Conservation (phyloP, 2,888 invertebrate species). For the Mythimna lalbum region DNA sequence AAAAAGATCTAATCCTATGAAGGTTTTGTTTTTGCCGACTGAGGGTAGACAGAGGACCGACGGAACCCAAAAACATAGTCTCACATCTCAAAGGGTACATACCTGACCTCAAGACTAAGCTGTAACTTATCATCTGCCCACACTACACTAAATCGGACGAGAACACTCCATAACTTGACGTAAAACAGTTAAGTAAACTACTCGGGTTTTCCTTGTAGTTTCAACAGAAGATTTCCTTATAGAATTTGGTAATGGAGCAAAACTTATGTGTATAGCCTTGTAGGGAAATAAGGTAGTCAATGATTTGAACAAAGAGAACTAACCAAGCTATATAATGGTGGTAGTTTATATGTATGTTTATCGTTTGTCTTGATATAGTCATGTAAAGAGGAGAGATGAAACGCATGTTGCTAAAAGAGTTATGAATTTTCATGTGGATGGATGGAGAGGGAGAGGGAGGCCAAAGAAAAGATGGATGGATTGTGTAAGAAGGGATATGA, state of each 20-base stretch:
- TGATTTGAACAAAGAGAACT: not conserved
- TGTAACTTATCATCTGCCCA: conserved; percentile 56
- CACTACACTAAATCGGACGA: conserved; percentile 48
- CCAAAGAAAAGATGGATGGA: no score
- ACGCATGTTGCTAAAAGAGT: no score
- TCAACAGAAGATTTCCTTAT: conserved; percentile 42
- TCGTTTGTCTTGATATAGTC: no score
- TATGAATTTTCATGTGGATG: no score
- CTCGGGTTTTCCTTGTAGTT: conserved; percentile 48
- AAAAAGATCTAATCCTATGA: no score
- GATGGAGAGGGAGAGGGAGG: no score
- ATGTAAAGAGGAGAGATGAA: no score
- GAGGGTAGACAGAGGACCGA: not conserved
- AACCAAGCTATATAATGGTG: no score
- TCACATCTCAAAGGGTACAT: conserved; percentile 31
- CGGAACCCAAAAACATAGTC: conserved; percentile 33
- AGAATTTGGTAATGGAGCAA: conserved; percentile 21
- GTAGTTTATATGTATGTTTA: no score
- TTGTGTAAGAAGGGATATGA: no score
- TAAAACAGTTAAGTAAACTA: conserved; percentile 41
- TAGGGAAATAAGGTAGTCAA: conserved; percentile 20
- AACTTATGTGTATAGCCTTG: conserved; percentile 20
- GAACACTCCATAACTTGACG: conserved; percentile 44
- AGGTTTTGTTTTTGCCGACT: no score
- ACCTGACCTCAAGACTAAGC: conserved; percentile 37